Base-by-base conservation (phyloP, 1,140 invertebrate species). In the Pseudachorutes palmiensis region DNA sequence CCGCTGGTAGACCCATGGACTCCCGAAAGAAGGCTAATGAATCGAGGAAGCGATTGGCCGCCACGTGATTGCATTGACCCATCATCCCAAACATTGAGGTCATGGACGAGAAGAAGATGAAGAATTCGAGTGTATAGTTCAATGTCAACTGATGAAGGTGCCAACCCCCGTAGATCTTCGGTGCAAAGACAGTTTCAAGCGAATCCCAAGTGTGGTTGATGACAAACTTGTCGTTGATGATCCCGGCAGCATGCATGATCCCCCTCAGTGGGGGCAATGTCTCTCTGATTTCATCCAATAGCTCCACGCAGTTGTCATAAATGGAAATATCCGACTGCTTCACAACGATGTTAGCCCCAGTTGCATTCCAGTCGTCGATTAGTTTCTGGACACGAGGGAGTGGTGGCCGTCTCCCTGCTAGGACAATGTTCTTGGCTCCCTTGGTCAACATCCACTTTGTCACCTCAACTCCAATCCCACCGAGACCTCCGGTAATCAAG, bases 401-500 rank as follows among this genome's bases (percentile, higher is more conserved):
- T 2, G 70, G 66, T 24, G 48, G 45, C 22, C 30, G 63, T 59
- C 70, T 29, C 16, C 63, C 66, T 14, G 45, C 64, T 16, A 71
- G 26, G 28, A 71, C 64, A 26, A 71, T 60, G 49, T 55, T 48
- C 63, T 64, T 66, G 0, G 70, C 70, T 1, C 70, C 70, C 16
- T 41, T 22, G 9, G 41, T 33, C 3, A 51, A 22, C 64, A 71
- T 48, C 51, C 62, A 66, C 36, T 71, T 63, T 30, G 64, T 28
- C n/a, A 71, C 62, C 29, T 69, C 61, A 0, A 71, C 48, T 19
- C 70, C 70, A 31, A 71, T 32, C 0, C 70, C 70, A 0, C 64
- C 67, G 5, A 71, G 33, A 1, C 70, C 70, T 24, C 70, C 70
- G 24, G 66, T 68, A 28, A 71, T 68, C 2, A 71, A 36, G 22